A percentile compares a stretch with the other conserved stretches of the same genome.
Evolutionary conservation across 2,797 vertebrate genomes (phyloP).

Genomic region (Salmo trutta): DNA sequence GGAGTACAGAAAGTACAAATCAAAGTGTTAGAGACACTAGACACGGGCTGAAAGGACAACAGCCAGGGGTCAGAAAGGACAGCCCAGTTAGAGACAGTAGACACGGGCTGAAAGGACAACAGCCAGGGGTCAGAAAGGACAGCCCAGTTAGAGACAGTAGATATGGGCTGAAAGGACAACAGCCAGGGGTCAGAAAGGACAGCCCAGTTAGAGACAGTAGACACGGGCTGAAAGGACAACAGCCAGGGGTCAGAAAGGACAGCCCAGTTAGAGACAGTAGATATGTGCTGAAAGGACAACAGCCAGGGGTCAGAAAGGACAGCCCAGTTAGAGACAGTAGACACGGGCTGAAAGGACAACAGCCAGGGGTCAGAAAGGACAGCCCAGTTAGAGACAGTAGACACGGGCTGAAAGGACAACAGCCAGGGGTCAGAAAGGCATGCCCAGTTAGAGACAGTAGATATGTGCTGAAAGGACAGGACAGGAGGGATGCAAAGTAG

Average conservation of each 20-base stretch:
- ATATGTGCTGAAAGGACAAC: not conserved
- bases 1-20: conserved; percentile 1
- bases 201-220: no score
- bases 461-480: no score
- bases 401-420: not conserved
- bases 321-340: not conserved
- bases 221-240: not conserved
- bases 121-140: no score
- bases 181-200: not conserved
- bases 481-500: not conserved
- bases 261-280: not conserved
- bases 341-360: not conserved
- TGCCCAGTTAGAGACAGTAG: no score
- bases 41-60: no score
- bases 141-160: no score
- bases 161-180: no score
- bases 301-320: not conserved
- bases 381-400: not conserved
- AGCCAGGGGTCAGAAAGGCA: not conserved
- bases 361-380: not conserved
- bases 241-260: not conserved
- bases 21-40: not conserved
- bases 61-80: no score
- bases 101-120: no score
- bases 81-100: no score